These are phyloP conservation scores for Brachionus asplanchnoidis DNA, from an alignment of 1,140 invertebrate genomes.

Conservation along the genomic window DNA sequence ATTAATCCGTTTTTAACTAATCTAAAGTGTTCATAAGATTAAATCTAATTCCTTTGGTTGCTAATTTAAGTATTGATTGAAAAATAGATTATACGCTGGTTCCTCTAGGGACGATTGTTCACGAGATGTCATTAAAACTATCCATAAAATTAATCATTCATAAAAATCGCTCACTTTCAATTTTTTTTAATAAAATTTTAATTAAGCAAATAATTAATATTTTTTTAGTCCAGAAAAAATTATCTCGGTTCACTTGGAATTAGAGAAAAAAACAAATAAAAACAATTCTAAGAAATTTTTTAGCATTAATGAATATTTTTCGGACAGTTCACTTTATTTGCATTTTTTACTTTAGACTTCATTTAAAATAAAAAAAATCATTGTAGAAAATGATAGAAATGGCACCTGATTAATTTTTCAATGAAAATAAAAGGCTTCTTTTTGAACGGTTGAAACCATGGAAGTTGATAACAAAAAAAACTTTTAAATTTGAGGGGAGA, in stretches of 20 bases:
- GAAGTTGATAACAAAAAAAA: not conserved
- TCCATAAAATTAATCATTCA: not conserved
- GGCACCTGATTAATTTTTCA: not conserved
- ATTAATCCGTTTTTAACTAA: not conserved
- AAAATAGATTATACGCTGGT: not conserved
- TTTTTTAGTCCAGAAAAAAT: not conserved
- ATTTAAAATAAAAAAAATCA: not conserved
- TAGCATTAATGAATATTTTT: not conserved
- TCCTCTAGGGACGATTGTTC: not conserved
- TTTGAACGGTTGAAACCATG: not conserved
- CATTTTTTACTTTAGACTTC: not conserved
- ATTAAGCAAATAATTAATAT: not conserved
- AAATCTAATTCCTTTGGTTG: not conserved
- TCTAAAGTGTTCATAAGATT: not conserved
- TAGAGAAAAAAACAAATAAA: not conserved
- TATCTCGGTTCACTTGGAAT: not conserved
- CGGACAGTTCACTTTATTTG: not conserved
- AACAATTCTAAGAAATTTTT: not conserved
- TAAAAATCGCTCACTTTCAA: constrained; percentile 1
- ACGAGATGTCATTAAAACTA: not conserved
- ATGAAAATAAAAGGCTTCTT: not conserved
- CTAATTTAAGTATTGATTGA: not conserved
- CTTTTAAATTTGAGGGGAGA: not conserved
- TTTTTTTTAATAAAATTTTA: not conserved
- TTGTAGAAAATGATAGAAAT: not conserved